Evolutionary conservation across 2,888 invertebrate genomes (phyloP).

Genomic region (Campoletis raptor): DNA sequence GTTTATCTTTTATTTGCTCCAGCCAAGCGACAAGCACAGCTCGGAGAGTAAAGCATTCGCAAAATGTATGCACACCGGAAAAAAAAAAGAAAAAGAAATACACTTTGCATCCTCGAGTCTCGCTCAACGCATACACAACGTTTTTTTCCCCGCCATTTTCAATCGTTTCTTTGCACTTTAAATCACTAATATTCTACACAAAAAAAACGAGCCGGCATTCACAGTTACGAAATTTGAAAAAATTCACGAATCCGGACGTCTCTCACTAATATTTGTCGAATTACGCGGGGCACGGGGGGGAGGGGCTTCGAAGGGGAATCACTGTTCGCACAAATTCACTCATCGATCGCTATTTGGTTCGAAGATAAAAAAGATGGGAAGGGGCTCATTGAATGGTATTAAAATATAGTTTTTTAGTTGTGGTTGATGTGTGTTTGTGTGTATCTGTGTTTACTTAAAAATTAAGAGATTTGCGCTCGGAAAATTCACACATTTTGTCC

Average conservation of each 20-base stretch:
- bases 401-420: slow-evolving; percentile 79
- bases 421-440: slow-evolving; percentile 68
- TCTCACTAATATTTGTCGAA: slow-evolving; percentile 45
- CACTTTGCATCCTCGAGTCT: slow-evolving; percentile 63
- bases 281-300: not conserved
- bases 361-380: not conserved
- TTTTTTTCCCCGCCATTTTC: slow-evolving; percentile 11
- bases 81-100: slow-evolving; percentile 43
- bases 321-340: slow-evolving; percentile 7
- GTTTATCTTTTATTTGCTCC: slow-evolving; percentile 16
- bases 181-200: slow-evolving; percentile 47
- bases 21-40: slow-evolving; percentile 59
- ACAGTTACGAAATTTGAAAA: slow-evolving; percentile 31
- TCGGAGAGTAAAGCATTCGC: slow-evolving; percentile 55
- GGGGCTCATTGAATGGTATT: slow-evolving; percentile 78
- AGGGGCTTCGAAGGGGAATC: not conserved
- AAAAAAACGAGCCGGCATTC: slow-evolving; percentile 37
- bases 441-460: slow-evolving; percentile 69
- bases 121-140: slow-evolving; percentile 57
- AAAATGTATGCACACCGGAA: slow-evolving; percentile 48
- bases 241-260: slow-evolving; percentile 27
- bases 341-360: slow-evolving; percentile 40
- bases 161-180: slow-evolving; percentile 18
- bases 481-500: slow-evolving; percentile 62
- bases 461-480: slow-evolving; percentile 58